A percentile compares a stretch with the other conserved stretches of the same genome.
These are phyloP conservation scores for Festucalex cinctus DNA, from an alignment of 2,113 vertebrate species.

Conservation along the genomic window DNA sequence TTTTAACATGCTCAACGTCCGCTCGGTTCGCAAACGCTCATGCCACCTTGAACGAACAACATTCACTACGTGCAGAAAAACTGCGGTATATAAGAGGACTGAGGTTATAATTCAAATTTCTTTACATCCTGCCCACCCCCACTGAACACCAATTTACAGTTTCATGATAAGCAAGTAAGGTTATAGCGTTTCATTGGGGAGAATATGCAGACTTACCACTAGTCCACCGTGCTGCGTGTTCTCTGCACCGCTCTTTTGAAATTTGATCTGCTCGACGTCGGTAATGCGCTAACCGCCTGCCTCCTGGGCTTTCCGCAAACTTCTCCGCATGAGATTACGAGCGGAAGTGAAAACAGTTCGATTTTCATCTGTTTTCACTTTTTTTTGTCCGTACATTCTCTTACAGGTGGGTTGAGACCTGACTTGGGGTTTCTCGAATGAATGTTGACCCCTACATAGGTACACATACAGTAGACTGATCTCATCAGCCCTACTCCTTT, in stretches of 20 bases:
- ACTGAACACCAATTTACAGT: too few species aligned
- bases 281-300: neutral
- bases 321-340: neutral
- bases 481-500: neutral
- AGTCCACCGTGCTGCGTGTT: neutral
- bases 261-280: neutral
- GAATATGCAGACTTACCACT: neutral
- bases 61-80: too few species aligned
- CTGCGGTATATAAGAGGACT: too few species aligned
- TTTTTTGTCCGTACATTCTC: neutral
- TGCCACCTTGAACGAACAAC: too few species aligned
- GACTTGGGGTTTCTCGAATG: neutral
- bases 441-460: constrained; percentile 3
- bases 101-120: too few species aligned
- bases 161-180: too few species aligned
- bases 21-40: too few species aligned
- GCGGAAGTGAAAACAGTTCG: neutral
- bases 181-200: too few species aligned
- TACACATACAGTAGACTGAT: neutral
- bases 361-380: neutral
- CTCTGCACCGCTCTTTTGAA: neutral
- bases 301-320: neutral
- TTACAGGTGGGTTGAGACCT: constrained; percentile 13
- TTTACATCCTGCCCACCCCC: too few species aligned
- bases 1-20: too few species aligned